These are phyloP conservation scores for Macrochelys suwanniensis DNA, from an alignment of 2,797 vertebrate genomes.

Conservation along the genomic window DNA sequence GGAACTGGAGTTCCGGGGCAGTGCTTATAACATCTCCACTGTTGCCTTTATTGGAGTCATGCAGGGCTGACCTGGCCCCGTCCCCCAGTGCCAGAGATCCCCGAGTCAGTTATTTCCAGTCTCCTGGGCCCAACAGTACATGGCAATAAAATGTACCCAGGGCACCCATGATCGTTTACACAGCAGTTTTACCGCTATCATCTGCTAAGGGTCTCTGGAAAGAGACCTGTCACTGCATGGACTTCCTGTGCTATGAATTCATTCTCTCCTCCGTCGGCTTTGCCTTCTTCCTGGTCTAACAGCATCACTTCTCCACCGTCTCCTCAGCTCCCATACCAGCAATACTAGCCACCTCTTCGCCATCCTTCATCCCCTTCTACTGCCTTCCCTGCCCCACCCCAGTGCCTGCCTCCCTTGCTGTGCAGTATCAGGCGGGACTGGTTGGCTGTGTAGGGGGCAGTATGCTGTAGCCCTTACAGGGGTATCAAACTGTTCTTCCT, in stretches of 20 bases:
- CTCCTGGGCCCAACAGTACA: not conserved
- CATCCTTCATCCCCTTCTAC: not conserved
- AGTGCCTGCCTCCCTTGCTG: accelerated
- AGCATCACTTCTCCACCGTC: not conserved
- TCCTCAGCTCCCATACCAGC: not conserved
- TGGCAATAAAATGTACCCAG: not conserved
- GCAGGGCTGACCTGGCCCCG: not conserved
- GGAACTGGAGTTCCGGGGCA: not conserved
- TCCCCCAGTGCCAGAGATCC: not conserved
- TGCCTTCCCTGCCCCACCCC: not conserved
- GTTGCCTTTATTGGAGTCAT: not conserved
- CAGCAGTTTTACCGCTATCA: not conserved
- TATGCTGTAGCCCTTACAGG: not conserved
- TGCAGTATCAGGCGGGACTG: accelerated
- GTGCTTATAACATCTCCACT: not conserved
- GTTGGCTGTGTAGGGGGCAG: accelerated
- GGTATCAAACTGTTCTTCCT: not conserved
- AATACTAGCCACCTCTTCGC: not conserved
- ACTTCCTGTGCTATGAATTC: accelerated
- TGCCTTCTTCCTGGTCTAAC: not conserved
- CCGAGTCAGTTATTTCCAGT: not conserved
- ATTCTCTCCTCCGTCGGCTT: not conserved
- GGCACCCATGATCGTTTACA: not conserved
- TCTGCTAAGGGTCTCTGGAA: not conserved
- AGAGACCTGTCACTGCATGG: accelerated